A percentile compares a stretch with the other conserved stretches of the same genome.
These are phyloP conservation scores for Eucera pruinosa DNA, from an alignment of 2,888 invertebrate species.

Conservation along the genomic window DNA sequence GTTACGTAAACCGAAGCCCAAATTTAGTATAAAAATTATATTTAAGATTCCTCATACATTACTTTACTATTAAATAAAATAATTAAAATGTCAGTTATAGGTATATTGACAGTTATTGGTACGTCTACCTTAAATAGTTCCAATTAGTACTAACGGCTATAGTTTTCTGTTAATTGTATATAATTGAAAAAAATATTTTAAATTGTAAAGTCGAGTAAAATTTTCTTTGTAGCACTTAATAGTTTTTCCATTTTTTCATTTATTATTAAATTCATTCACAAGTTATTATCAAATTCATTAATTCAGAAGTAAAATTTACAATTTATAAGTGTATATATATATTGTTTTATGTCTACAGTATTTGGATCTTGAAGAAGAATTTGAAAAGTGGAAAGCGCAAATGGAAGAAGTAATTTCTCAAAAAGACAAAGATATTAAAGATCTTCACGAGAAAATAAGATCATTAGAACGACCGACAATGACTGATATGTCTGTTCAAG, in stretches of 20 bases:
- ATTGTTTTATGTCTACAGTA: constrained; percentile 84
- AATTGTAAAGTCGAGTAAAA: too few species aligned
- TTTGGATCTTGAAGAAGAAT: constrained; percentile 89
- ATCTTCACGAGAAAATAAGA: constrained; percentile 83
- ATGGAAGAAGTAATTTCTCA: constrained; percentile 86
- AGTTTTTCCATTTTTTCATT: too few species aligned
- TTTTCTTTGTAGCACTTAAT: too few species aligned
- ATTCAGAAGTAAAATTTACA: not conserved
- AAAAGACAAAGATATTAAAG: constrained; percentile 86
- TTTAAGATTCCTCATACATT: too few species aligned
- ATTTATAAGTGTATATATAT: not conserved
- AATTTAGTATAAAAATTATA: too few species aligned
- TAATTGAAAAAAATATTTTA: not conserved
- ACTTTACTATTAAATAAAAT: too few species aligned
- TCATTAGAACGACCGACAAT: constrained; percentile 43
- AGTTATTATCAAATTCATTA: not conserved
- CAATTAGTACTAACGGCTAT: not conserved
- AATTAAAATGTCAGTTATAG: not conserved
- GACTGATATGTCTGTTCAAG: constrained; percentile 73
- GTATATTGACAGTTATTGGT: too few species aligned
- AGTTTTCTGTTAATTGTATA: not conserved
- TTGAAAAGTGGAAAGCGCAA: constrained; percentile 86
- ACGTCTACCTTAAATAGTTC: not conserved
- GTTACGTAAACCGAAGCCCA: too few species aligned
- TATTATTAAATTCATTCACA: too few species aligned